Base-by-base conservation (phyloP, 2,113 vertebrate genomes). In the Forbesichthys papilliferus region DNA sequence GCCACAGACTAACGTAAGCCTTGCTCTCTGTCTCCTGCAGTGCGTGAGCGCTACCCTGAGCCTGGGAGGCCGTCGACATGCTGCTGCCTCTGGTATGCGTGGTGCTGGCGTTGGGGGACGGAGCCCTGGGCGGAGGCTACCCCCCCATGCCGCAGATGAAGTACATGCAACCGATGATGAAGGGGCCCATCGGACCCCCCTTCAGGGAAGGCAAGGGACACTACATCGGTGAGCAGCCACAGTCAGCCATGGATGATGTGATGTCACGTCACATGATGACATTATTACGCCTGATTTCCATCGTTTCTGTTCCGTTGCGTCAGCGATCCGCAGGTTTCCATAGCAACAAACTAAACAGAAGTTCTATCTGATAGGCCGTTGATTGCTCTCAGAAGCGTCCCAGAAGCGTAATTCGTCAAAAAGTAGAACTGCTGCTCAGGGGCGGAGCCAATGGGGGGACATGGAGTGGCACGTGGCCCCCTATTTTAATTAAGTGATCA, bases 201-300 rank as follows among this genome's bases (percentile, higher is more conserved):
- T 99, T 98, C 91, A 94, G 98, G 12, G 97, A 99, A 90, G 98
- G 98, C 88, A 99, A 99, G 82, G 98, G 98, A 62, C 96, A 99
- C 88, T 98, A 98, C 73, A 85, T 98, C 71, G 98, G 98, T 98
- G 90, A 98, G 96, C 89, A 33, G 48, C 74, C 13, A 42, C 47
- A 66, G 71, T 58, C 54, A 60, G 20, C 20, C 20, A 59, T 49
- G 52, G 63, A 56, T 62, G 51, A 66, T 49, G 20, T 27, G 20
- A 27, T 27, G 20, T 27, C 20, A 27, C 20, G 20, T 27, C 20
- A 27, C 20, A 27, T 27, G 20, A 27, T 27, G 20, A 27, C 20
- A 27, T 27, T 27, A 27, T 27, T 27, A 27, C 20, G 20, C 20
- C 20, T 27, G 20, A 27, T 27, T 27, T 27, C 1, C 20, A 27